A percentile compares a stretch with the other conserved stretches of the same genome.
These are phyloP conservation scores for Tretioscincus oriximinensis DNA, from an alignment of 2,113 vertebrate genomes.

Conservation along the genomic window DNA sequence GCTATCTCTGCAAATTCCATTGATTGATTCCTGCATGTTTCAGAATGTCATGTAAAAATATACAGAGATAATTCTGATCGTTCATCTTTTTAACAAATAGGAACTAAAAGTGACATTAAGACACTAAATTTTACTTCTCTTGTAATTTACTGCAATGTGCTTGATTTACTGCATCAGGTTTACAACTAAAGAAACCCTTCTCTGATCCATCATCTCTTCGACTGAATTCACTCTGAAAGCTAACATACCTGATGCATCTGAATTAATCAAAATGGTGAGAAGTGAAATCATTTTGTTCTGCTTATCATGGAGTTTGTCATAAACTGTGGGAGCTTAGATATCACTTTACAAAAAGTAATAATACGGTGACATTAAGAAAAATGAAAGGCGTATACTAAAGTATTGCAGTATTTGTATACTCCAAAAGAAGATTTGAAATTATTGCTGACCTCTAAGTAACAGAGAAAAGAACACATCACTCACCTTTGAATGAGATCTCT, in stretches of 20 bases:
- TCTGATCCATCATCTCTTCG: conserved; percentile 11
- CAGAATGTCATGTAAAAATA: conserved; percentile 6
- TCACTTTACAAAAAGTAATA: conserved; percentile 51
- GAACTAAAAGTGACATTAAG: conserved; percentile 10
- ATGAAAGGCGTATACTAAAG: conserved; percentile 34
- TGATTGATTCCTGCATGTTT: not conserved
- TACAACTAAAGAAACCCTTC: not conserved
- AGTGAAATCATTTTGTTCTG: conserved; percentile 32
- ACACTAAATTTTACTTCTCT: conserved; percentile 25
- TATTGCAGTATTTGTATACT: conserved; percentile 49
- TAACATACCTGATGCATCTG: conserved; percentile 13
- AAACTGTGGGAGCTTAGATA: conserved; percentile 56
- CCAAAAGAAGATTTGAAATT: conserved; percentile 43
- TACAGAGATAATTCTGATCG: conserved; percentile 18
- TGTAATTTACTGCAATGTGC: conserved; percentile 28
- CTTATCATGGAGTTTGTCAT: conserved; percentile 36
- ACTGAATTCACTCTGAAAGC: not conserved
- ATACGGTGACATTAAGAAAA: conserved; percentile 53
- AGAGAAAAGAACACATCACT: conserved; percentile 55
- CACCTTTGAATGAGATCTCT: conserved; percentile 52
- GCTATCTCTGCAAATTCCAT: not conserved
- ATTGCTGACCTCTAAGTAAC: conserved; percentile 59
- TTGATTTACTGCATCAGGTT: not conserved
- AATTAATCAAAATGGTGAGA: conserved; percentile 44
- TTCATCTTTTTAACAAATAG: conserved; percentile 11